Evolutionary conservation across 2,888 invertebrate species (phyloP), one percentile per base, ranked within the genome.

Genomic region (Latrodectus elegans): DNA sequence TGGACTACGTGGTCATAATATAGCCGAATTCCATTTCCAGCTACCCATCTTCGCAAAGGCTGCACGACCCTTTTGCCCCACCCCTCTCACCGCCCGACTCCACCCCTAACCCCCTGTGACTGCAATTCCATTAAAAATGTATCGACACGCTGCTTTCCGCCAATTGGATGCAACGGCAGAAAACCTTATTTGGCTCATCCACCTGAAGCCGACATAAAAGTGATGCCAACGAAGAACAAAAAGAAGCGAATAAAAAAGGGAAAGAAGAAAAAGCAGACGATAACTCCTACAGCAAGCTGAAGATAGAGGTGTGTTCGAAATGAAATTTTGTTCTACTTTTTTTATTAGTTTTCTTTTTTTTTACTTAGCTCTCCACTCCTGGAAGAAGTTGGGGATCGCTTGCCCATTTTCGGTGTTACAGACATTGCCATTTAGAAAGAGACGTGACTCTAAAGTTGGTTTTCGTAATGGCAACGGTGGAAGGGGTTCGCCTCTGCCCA

Each of bases 71-170:
- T 53, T 73, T 49, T 14, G 26, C 26, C 17, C 53, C 52, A 49
- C 64, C 65, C 73, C 14, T 12, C 52, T 22, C 72, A 76, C 12
- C 74, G 68, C 68, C 68, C 22, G 22, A 22, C 68, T 22, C 75
- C 49, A 17, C 26, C 64, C 64, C 75, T 55, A 55, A 52, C 55
- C 64, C 53, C 80, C 70, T 82, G 68, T 73, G 55, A 75, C 72
- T 65, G 75, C 74, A 55, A 53, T 55, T 17, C 70, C 65, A 82
- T 82, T 82, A 82, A 82, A 82, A 82, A 82, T 82, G 74, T 55
- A 82, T 82, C 70, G 68, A 52, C 52, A 55, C 22, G 68, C 68
- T 38, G 26, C 68, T 22, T 22, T 68, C 68, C 14, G 8, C 68
- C 38, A 72, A 72, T 60, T 60, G 60, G 60, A 60, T 60, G 60